A percentile compares a stretch with the other conserved stretches of the same genome.
Evolutionary conservation across 2,888 invertebrate species (phyloP).

Genomic region (Cephus sareptanus): DNA sequence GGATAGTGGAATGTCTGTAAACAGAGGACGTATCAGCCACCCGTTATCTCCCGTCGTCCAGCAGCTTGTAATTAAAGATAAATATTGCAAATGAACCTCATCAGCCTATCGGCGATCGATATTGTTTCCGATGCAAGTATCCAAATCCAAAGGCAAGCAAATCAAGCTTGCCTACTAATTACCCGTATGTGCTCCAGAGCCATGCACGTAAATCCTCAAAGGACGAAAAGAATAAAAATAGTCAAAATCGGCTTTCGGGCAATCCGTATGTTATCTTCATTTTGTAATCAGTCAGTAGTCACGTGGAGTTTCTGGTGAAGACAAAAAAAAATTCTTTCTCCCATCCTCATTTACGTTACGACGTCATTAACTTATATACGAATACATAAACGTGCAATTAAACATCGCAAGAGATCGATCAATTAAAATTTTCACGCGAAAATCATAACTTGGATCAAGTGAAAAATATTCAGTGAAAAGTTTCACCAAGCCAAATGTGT

Average conservation of each 20-base stretch:
- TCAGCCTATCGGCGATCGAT: not conserved
- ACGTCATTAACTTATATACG: too few relatives aligned
- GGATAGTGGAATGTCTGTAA: not conserved
- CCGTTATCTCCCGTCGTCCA: not conserved
- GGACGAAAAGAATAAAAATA: not conserved
- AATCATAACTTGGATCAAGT: too few relatives aligned
- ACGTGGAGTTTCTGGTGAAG: not conserved
- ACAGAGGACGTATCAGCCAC: not conserved
- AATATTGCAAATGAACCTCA: constrained; percentile 14
- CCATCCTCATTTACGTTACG: too few relatives aligned
- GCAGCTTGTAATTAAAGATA: constrained; percentile 18
- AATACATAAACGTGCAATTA: too few relatives aligned
- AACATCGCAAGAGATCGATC: too few relatives aligned
- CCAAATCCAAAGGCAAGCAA: not conserved
- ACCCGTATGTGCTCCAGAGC: not conserved
- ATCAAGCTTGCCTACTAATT: not conserved
- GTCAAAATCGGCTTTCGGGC: not conserved
- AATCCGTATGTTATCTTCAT: not conserved
- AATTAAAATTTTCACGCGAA: too few relatives aligned
- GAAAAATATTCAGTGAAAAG: too few relatives aligned
- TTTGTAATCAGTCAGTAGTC: not conserved
- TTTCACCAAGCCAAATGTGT: not conserved
- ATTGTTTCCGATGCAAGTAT: not conserved
- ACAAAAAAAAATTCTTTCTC: not conserved
- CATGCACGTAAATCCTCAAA: not conserved